A percentile compares a stretch with the other conserved stretches of the same genome.
These are phyloP conservation scores for Cheirogaleus medius DNA, from an alignment of 2,113 vertebrate genomes.

Conservation along the genomic window DNA sequence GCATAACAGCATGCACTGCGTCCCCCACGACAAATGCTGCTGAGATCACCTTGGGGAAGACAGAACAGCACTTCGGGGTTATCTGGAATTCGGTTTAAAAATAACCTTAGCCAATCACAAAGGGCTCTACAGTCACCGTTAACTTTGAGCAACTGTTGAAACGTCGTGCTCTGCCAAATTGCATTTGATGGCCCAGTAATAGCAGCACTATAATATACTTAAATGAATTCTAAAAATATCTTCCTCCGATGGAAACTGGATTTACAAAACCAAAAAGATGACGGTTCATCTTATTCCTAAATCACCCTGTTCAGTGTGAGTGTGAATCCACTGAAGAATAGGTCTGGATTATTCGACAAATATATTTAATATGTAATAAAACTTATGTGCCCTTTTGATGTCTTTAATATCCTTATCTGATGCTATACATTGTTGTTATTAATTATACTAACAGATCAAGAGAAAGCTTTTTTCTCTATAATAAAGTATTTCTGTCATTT, in stretches of 20 bases:
- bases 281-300: slow-evolving; percentile 3
- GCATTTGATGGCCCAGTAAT: slow-evolving; percentile 75
- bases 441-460: slow-evolving; percentile 36
- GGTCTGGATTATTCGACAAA: background rate
- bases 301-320: background rate
- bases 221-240: slow-evolving; percentile 79
- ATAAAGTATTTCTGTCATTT: background rate
- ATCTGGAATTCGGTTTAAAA: slow-evolving; percentile 82
- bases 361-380: background rate
- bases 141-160: slow-evolving; percentile 79
- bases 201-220: slow-evolving; percentile 57
- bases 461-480: background rate
- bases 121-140: slow-evolving; percentile 65
- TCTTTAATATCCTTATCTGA: background rate
- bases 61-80: slow-evolving; percentile 72
- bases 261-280: slow-evolving; percentile 38
- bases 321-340: background rate
- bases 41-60: slow-evolving; percentile 37
- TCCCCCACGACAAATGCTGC: slow-evolving; percentile 46
- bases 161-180: slow-evolving; percentile 76
- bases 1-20: background rate
- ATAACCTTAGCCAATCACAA: slow-evolving; percentile 75
- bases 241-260: slow-evolving; percentile 40
- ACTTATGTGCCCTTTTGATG: background rate
- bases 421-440: slow-evolving; percentile 33